Conservation (phyloP, 2,797 vertebrate genomes). For the Pseudopleuronectes americanus region DNA sequence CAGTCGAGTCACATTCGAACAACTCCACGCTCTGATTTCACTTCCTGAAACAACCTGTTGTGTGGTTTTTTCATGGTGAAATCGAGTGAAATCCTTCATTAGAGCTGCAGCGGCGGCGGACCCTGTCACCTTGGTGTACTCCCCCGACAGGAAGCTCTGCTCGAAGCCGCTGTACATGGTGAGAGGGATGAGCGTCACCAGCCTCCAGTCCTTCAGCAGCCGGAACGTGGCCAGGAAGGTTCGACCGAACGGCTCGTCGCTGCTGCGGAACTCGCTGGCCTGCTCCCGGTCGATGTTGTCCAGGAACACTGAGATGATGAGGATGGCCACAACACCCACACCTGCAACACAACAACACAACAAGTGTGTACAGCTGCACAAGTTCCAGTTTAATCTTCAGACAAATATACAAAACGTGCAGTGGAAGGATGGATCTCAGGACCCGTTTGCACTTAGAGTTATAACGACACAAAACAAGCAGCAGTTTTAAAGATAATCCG, state of each 20-base stretch:
- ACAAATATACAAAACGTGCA: no score
- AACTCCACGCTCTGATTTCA: no score
- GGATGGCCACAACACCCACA: conserved; percentile 88
- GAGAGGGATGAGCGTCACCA: conserved; percentile 89
- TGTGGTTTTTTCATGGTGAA: no score
- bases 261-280: conserved; percentile 68
- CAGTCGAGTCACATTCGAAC: no score
- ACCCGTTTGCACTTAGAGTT: no score
- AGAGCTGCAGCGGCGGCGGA: no score
- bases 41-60: no score
- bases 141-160: conserved; percentile 93
- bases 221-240: conserved; percentile 89
- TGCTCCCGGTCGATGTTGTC: conserved; percentile 83
- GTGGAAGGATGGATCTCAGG: no score
- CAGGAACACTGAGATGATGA: conserved; percentile 86
- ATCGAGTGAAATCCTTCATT: no score
- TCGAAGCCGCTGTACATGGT: conserved; percentile 95
- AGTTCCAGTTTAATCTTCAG: no score
- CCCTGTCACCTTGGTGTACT: conserved; percentile 91
- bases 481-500: no score
- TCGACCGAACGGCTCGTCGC: conserved; percentile 76
- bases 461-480: no score
- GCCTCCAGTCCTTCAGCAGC: conserved; percentile 87
- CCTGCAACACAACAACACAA: conserved; percentile 69
- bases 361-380: neutral